Base-by-base conservation (phyloP, 2,113 vertebrate genomes). In the Penelope pileata region DNA sequence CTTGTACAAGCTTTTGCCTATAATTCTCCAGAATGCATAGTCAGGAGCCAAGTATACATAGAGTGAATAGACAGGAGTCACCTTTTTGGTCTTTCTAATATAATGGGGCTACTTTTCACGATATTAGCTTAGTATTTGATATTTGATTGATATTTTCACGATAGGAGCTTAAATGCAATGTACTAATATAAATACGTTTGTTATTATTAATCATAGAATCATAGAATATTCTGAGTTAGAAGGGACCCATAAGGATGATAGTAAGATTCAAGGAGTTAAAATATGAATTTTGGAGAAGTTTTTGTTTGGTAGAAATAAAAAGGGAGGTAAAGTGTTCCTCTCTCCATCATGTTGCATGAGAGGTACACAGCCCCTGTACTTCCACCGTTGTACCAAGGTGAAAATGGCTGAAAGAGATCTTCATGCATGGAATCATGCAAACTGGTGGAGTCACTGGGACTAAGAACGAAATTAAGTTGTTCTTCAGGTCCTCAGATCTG, bases 361-460 rank as follows among this genome's bases (percentile, higher is more conserved):
- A 72, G 16, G 40, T 50, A n/a, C 16, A 38, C 7, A 4, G 0
- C 2, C 19, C 19, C 8, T 8, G 0, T 42, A 48, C 15, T 47
- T n/a, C n/a, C n/a, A n/a, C n/a, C n/a, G n/a, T n/a, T n/a, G n/a
- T n/a, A n/a, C n/a, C n/a, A n/a, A n/a, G 66, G 42, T 50, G 34
- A 66, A 21, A 18, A 21, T 62, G 30, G 16, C 68, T 13, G 1
- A 36, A 15, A n/a, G n/a, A n/a, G n/a, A n/a, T n/a, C n/a, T n/a
- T n/a, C 17, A 5, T 62, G 68, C 18, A 4, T 1, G 0, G 36
- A 6, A 14, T 76, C 48, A 53, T 10, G 13, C 0, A 3, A 58
- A 19, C 40, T 64, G 36, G 17, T 56, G 45, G 23, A 7, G 21
- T 42, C 40, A 12, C 45, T 64, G 24, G 10, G 47, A 64, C 34